Evolutionary conservation across 1,140 invertebrate genomes (phyloP), one percentile per base, ranked within the genome.

Genomic region (Drosophila insularis): DNA sequence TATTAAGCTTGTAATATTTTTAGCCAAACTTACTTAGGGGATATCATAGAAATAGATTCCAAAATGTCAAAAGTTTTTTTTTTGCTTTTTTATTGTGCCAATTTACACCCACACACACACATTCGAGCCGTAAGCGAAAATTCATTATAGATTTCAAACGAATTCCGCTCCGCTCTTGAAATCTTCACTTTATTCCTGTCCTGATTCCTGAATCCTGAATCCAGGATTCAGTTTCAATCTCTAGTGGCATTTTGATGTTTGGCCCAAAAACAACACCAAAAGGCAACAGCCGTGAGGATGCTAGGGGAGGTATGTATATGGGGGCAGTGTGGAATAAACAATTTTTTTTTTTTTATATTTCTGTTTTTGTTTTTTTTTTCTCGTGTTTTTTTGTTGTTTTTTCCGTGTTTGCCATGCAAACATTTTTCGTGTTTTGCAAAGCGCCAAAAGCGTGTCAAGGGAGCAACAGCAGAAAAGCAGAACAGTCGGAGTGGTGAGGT

Each of bases 361-460:
- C 13, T 54, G 19, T 27, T 37, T 19, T 21, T 35, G 17, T 56
- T 35, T 8, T 6, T 58, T 23, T 7, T 55, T 37, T 27, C n/a
- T 32, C 6, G 32, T 37, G 8, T 17, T 35, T 58, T 37, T 58
- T 58, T 19, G 17, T 50, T 50, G n/a, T 37, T 58, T 58, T 58
- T 58, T 37, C 31, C 14, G 31, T 58, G 55, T 58, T 58, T 58
- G 31, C 55, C 55, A 58, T 58, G 55, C 55, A 58, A 58, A 58
- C 55, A 58, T 58, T 58, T 58, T 58, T 37, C 31, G 55, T 58
- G 55, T 58, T 58, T 58, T 58, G 55, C 31, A 58, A 58, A 58
- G 55, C 55, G 55, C 55, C 55, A 58, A 58, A 58, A 58, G 55
- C 55, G 55, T 58, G 55, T 58, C 55, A 58, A 58, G 55, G 55